Conservation (phyloP, 2,797 vertebrate species). For the Acropternis orthonyx region DNA sequence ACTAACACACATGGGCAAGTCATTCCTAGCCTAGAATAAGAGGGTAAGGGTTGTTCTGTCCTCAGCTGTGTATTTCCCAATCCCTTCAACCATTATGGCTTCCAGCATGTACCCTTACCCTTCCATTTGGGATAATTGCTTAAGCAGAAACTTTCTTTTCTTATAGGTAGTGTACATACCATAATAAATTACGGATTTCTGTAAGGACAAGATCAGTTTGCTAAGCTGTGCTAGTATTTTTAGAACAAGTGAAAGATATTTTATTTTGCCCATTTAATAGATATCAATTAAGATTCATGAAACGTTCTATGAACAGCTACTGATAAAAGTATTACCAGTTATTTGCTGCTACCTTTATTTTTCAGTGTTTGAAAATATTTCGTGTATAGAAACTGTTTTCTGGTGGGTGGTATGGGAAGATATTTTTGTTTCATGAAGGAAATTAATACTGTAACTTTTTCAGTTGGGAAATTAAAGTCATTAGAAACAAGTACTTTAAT, state of each 20-base stretch:
- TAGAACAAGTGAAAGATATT: background rate
- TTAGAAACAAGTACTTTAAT: background rate
- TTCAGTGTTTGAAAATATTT: background rate
- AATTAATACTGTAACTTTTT: background rate
- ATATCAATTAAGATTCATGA: slow-evolving; percentile 32
- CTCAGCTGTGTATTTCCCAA: slow-evolving; percentile 38
- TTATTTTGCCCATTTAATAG: slow-evolving; percentile 49
- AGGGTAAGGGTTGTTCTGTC: slow-evolving; percentile 63
- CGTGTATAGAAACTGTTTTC: background rate
- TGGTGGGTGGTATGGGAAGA: background rate
- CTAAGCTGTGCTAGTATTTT: background rate
- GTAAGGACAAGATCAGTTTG: background rate
- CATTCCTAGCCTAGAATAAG: slow-evolving; percentile 63
- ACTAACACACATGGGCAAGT: slow-evolving; percentile 59
- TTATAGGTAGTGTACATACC: background rate
- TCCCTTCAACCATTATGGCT: slow-evolving; percentile 19
- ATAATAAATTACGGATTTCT: background rate
- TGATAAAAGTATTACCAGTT: background rate
- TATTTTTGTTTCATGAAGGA: background rate
- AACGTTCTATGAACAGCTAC: background rate
- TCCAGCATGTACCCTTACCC: slow-evolving; percentile 50
- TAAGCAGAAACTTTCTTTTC: slow-evolving; percentile 8
- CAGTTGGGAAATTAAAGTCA: background rate
- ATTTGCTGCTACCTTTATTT: background rate
- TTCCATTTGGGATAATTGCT: slow-evolving; percentile 36